phyloP scores from a whole-genome alignment of 2,888 invertebrate genomes.

The Parnassius glacialis region DNA sequence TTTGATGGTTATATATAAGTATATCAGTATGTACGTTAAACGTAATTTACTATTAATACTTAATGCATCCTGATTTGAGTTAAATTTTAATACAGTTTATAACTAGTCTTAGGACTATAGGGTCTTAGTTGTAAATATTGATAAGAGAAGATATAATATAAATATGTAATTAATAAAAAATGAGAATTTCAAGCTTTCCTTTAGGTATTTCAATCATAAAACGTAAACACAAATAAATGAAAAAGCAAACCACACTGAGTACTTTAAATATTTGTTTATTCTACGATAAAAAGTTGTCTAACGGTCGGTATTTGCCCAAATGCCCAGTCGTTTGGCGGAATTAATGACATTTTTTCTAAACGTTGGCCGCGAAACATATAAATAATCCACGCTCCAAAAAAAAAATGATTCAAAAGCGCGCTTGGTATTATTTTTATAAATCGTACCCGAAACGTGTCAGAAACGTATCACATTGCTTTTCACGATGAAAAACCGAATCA shows the following conservation, averaged over 20 bases:
- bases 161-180: too few relatives aligned
- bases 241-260: conserved; percentile 17
- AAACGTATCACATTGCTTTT: conserved; percentile 41
- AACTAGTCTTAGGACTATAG: too few relatives aligned
- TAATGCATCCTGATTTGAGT: too few relatives aligned
- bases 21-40: too few relatives aligned
- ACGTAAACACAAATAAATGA: conserved; percentile 20
- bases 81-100: too few relatives aligned
- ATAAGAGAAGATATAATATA: too few relatives aligned
- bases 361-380: conserved; percentile 34
- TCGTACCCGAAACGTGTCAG: conserved; percentile 38
- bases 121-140: too few relatives aligned
- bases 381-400: conserved; percentile 34
- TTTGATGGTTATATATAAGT: too few relatives aligned
- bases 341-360: conserved; percentile 37
- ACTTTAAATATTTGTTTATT: conserved; percentile 23
- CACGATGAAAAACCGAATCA: conserved; percentile 38
- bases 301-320: conserved; percentile 31
- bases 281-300: conserved; percentile 26
- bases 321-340: conserved; percentile 33
- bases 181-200: too few relatives aligned
- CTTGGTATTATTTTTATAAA: conserved; percentile 41
- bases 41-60: too few relatives aligned
- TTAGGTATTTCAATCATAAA: too few relatives aligned
- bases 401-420: conserved; percentile 33